Conservation (phyloP, 2,797 vertebrate genomes). For the Cetoscarus ocellatus region DNA sequence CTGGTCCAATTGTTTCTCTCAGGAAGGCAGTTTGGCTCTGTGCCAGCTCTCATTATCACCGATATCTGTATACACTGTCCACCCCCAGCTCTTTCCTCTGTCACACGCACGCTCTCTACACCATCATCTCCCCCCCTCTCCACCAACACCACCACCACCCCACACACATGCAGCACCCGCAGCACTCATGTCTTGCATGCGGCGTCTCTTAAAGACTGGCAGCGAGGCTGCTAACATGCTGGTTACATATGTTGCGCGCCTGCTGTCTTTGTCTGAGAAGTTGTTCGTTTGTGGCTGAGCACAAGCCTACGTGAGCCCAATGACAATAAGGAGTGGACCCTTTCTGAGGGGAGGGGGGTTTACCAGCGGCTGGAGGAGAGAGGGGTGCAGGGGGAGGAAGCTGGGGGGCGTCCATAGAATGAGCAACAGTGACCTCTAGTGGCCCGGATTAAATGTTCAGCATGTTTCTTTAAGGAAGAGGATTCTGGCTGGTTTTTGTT, state of each 20-base stretch:
- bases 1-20: conserved; percentile 73
- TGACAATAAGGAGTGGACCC: conserved; percentile 84
- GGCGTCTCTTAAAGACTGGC: conserved; percentile 73
- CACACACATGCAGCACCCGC: conserved; percentile 17
- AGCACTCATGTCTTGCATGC: conserved; percentile 60
- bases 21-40: conserved; percentile 76
- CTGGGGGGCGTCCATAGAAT: conserved; percentile 23
- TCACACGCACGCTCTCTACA: conserved; percentile 60
- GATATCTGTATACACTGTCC: conserved; percentile 77
- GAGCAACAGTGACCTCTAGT: conserved; percentile 85
- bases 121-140: conserved; percentile 31
- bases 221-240: conserved; percentile 75
- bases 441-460: conserved; percentile 21
- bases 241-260: conserved; percentile 84
- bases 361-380: conserved; percentile 45
- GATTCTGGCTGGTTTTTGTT: background rate
- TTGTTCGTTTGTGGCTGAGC: conserved; percentile 84
- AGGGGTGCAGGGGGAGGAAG: conserved; percentile 38
- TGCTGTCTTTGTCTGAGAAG: conserved; percentile 88
- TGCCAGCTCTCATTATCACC: conserved; percentile 85
- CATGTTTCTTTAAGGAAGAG: background rate
- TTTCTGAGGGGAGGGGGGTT: conserved; percentile 55
- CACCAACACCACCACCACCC: conserved; percentile 9
- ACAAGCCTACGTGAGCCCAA: conserved; percentile 85
- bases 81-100: conserved; percentile 48